phyloP scores from a whole-genome alignment of 2,797 vertebrate species.

The Sarcoramphus papa region DNA sequence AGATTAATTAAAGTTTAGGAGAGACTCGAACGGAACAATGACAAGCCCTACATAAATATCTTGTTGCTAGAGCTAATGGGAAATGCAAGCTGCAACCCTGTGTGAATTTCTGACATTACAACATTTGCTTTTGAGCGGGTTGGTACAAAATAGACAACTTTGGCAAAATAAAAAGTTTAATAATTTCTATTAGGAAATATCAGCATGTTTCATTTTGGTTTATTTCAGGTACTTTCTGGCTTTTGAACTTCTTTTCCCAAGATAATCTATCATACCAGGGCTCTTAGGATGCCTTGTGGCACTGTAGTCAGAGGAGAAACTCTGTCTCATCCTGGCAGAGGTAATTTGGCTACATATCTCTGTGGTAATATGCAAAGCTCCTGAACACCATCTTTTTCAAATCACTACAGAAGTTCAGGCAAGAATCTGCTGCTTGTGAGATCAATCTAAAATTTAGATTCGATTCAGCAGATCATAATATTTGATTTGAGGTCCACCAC shows the following conservation, averaged over 20 bases:
- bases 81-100: neutral
- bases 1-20: constrained; percentile 61
- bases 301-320: neutral
- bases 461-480: constrained; percentile 48
- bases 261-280: neutral
- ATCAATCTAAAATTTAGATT: constrained; percentile 60
- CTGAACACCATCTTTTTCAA: constrained; percentile 3
- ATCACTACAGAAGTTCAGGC: constrained; percentile 46
- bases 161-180: neutral
- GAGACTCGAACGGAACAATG: neutral
- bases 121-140: neutral
- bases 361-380: constrained; percentile 22
- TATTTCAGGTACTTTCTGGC: neutral
- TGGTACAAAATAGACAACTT: neutral
- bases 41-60: constrained; percentile 24
- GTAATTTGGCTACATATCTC: constrained; percentile 23
- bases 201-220: neutral
- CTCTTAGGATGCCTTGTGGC: neutral
- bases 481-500: constrained; percentile 51
- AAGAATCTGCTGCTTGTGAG: constrained; percentile 30
- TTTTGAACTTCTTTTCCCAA: constrained; percentile 3
- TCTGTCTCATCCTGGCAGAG: constrained; percentile 20
- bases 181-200: neutral
- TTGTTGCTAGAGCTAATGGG: constrained; percentile 10
- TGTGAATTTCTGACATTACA: neutral